Evolutionary conservation across 2,888 invertebrate species (phyloP).

Genomic region (Steromphala cineraria): DNA sequence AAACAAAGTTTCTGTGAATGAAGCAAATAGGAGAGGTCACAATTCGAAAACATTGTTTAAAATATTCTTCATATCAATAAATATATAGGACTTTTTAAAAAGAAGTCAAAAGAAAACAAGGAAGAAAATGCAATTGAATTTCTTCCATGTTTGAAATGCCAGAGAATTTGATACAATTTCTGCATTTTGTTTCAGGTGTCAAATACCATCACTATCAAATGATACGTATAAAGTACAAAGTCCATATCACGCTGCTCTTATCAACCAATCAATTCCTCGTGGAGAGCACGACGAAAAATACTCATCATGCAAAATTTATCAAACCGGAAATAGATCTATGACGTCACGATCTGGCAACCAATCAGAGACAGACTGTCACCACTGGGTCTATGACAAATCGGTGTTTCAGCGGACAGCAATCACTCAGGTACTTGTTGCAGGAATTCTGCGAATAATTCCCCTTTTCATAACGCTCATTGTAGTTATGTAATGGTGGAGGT

Average conservation of each 20-base stretch:
- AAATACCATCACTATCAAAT: not conserved
- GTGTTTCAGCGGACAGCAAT: not conserved
- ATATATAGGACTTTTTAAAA: too few species aligned
- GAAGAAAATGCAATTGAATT: too few species aligned
- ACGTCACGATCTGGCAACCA: not conserved
- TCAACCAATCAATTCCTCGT: not conserved
- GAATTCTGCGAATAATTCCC: too few species aligned
- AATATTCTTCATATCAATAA: too few species aligned
- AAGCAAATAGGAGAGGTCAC: too few species aligned
- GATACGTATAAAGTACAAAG: slow-evolving; percentile 6
- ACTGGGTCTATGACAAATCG: not conserved
- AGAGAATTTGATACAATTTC: too few species aligned
- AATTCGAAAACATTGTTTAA: too few species aligned
- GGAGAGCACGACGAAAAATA: not conserved
- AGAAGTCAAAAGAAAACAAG: too few species aligned
- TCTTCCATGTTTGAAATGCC: too few species aligned
- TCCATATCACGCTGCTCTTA: not conserved
- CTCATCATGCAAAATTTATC: not conserved
- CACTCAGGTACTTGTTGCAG: not conserved
- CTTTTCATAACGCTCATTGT: too few species aligned
- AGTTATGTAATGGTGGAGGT: too few species aligned
- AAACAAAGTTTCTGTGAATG: too few species aligned
- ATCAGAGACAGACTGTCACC: not conserved
- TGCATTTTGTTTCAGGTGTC: not conserved
- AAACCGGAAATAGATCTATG: not conserved